These are phyloP conservation scores for Burhinus bistriatus DNA, from an alignment of 2,113 vertebrate genomes.

Conservation along the genomic window DNA sequence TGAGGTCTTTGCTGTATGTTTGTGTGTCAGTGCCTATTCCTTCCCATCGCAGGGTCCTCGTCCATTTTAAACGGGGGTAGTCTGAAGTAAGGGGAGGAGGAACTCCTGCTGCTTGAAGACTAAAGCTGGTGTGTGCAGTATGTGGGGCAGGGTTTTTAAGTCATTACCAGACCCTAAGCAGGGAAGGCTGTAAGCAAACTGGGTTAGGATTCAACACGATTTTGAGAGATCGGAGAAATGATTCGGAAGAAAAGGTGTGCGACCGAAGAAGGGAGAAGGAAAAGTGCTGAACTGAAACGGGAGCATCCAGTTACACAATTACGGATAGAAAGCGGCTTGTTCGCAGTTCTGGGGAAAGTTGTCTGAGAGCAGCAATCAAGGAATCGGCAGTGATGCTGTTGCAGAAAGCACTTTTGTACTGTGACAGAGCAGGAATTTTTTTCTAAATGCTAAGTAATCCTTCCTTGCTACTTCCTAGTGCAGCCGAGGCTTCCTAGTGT, in stretches of 20 bases:
- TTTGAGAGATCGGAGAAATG: accelerated
- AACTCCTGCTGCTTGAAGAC: background rate
- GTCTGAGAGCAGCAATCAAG: background rate
- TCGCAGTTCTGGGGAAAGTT: background rate
- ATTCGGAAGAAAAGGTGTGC: accelerated
- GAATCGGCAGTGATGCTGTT: background rate
- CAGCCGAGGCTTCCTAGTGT: background rate
- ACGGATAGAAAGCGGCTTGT: background rate
- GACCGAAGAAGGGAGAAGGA: background rate
- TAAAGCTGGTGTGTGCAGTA: background rate
- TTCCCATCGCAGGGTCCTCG: accelerated
- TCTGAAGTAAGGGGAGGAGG: background rate
- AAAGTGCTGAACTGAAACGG: background rate
- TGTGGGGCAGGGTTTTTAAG: background rate
- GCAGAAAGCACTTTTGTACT: background rate
- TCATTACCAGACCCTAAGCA: background rate
- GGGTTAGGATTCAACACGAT: accelerated
- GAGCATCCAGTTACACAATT: background rate
- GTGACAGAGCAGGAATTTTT: background rate
- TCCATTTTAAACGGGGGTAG: accelerated
- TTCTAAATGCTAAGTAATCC: background rate
- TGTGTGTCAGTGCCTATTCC: accelerated
- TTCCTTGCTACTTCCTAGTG: background rate
- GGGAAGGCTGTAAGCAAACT: background rate
- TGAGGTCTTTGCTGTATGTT: accelerated